These are phyloP conservation scores for Rhabdophis nuchalis DNA, from an alignment of 2,797 vertebrate species.

Conservation along the genomic window DNA sequence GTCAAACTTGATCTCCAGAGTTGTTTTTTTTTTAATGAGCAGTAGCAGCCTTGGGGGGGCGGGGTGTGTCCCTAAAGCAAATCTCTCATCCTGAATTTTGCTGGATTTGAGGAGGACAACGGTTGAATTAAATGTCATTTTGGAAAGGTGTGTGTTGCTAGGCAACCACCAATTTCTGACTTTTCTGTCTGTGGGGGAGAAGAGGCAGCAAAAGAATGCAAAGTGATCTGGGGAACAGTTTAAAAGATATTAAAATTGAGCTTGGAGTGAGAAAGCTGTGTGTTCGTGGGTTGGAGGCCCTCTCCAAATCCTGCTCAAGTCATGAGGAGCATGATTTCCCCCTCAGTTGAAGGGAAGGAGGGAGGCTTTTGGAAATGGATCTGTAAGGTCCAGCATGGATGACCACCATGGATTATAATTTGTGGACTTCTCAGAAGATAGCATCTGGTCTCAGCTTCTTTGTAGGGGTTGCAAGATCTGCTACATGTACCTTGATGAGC, in stretches of 20 bases:
- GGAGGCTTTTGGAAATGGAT: neutral
- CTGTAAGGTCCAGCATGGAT: neutral
- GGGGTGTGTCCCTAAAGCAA: neutral
- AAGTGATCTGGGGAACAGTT: neutral
- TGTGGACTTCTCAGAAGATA: neutral
- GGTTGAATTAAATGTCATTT: neutral
- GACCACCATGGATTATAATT: neutral
- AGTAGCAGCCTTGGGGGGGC: neutral
- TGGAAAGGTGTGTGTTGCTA: constrained; percentile 7
- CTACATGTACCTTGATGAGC: neutral
- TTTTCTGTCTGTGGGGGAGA: neutral
- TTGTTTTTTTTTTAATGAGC: neutral
- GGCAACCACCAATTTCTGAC: neutral
- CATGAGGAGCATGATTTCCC: neutral
- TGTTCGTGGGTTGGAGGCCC: neutral
- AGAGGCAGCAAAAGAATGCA: neutral
- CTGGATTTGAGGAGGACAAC: neutral
- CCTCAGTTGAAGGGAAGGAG: neutral
- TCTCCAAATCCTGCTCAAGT: neutral
- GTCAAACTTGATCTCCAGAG: neutral
- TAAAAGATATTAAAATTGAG: neutral
- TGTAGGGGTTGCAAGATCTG: neutral
- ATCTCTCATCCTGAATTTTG: neutral
- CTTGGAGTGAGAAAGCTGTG: neutral
- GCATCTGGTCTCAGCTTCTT: neutral